phyloP scores from a whole-genome alignment of 30 jellyfish, hydroid and myxozoan genomes.

The Catostylus mosaicus region DNA sequence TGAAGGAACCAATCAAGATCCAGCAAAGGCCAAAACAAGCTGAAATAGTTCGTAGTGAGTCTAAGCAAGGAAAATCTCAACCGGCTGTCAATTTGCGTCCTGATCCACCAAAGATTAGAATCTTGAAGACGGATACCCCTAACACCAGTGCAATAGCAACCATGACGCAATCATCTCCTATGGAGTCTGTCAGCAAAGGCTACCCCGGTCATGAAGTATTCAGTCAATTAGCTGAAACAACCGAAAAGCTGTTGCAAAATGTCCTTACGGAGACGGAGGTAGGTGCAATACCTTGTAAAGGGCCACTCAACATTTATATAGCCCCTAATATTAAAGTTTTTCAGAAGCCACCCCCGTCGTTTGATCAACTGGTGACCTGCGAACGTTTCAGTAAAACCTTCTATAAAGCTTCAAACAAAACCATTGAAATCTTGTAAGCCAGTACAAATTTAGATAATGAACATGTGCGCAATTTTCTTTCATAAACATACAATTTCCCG shows the following conservation, averaged over 20 bases:
- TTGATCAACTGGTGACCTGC: too few species aligned
- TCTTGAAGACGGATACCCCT: slow-evolving; percentile 68
- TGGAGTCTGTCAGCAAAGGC: slow-evolving; percentile 59
- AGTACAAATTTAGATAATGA: too few species aligned
- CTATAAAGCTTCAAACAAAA: too few species aligned
- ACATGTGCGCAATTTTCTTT: too few species aligned
- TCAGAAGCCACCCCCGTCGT: too few species aligned
- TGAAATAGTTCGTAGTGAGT: slow-evolving; percentile 7
- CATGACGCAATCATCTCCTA: slow-evolving; percentile 68
- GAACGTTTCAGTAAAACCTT: too few species aligned
- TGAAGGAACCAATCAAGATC: slow-evolving; percentile 66
- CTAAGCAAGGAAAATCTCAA: slow-evolving; percentile 27
- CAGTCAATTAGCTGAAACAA: slow-evolving; percentile 89
- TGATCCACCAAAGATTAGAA: slow-evolving; percentile 71
- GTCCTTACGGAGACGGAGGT: slow-evolving; percentile 97
- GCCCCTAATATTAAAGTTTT: too few species aligned
- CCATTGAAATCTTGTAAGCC: too few species aligned
- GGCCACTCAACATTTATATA: too few species aligned
- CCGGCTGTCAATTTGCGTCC: slow-evolving; percentile 37
- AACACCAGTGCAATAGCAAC: slow-evolving; percentile 58
- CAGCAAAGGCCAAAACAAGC: slow-evolving; percentile 71
- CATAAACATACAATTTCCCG: too few species aligned
- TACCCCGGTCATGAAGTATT: slow-evolving; percentile 78
- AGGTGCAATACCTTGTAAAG: too few species aligned
- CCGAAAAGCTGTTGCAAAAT: slow-evolving; percentile 91